Conservation (phyloP, 2,797 vertebrate species). For the Molothrus ater region DNA sequence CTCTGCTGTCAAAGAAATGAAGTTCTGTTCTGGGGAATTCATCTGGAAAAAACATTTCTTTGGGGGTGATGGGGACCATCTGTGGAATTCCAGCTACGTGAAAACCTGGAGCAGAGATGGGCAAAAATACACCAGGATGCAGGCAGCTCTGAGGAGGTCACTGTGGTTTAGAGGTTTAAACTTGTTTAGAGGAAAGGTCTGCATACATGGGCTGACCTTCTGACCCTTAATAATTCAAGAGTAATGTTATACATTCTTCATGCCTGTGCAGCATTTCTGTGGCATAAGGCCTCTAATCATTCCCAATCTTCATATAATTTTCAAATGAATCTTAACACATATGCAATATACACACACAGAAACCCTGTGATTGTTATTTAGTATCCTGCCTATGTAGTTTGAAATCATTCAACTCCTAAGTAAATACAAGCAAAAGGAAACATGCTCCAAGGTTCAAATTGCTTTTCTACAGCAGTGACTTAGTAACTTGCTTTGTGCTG, state of each 20-base stretch:
- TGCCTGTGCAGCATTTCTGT: neutral
- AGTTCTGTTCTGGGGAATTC: conserved; percentile 71
- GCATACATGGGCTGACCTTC: neutral
- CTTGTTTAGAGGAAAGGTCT: conserved; percentile 5
- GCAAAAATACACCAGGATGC: conserved; percentile 56
- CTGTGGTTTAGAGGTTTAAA: neutral
- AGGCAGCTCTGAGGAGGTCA: conserved; percentile 52
- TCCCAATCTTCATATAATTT: neutral
- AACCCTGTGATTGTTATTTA: neutral
- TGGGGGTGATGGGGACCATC: conserved; percentile 66
- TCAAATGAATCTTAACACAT: neutral
- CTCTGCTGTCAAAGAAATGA: conserved; percentile 64
- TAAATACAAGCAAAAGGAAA: neutral
- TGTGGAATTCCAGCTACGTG: conserved; percentile 73
- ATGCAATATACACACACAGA: neutral
- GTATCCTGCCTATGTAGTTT: neutral
- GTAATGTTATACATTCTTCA: neutral
- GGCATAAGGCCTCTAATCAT: neutral
- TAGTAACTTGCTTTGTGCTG: neutral
- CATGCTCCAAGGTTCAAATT: neutral
- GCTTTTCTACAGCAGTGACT: neutral
- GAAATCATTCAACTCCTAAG: neutral
- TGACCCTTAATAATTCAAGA: conserved; percentile 28
- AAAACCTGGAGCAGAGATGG: conserved; percentile 62
- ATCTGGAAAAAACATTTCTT: conserved; percentile 74